Base-by-base conservation (phyloP, 2,797 vertebrate genomes). In the Falco columbarius region DNA sequence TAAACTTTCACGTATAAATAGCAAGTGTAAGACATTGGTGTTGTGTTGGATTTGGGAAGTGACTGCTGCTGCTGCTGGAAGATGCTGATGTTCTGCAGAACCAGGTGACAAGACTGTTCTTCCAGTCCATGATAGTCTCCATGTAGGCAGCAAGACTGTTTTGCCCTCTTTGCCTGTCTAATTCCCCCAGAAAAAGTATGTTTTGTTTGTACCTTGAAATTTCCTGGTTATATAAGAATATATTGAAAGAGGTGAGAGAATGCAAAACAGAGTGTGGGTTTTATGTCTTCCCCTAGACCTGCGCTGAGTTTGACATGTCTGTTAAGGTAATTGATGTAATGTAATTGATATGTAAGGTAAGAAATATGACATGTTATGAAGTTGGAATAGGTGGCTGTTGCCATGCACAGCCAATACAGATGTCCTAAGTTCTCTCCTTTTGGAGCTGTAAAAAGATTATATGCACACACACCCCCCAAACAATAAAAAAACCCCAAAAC, bases 301-400 rank as follows among this genome's bases (percentile, higher is more conserved):
- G n/a, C 11, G 2, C 18, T 26, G 2, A 6, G 15, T 46, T 86
- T 73, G 15, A 26, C 47, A 34, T 0, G 0, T 24, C 26, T 93
- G 38, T 40, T 40, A 40, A 40, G 38, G 38, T 40, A 40, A 40
- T 40, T 40, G 38, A 40, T 40, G 38, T 40, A 13, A 40, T 40
- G 38, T 40, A 40, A 11, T 13, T 40, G 38, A 40, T 40, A 40
- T 40, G 38, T 40, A 76, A 73, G 13, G 10, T 58, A 40, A 86
- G 58, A 71, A 73, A 29, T 40, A 7, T 0, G 0, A 47, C 3
- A 2, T 32, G 6, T 34, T 77, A n/a, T 10, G 29, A 83, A 75
- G 30, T 30, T 29, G 83, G 24, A 82, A 58, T 7, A 34, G 5
- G 34, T 46, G 32, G 8, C 34, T 83, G 20, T 32, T 6, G 24